phyloP scores from a whole-genome alignment of 2,113 vertebrate species.

The Channa maculata region DNA sequence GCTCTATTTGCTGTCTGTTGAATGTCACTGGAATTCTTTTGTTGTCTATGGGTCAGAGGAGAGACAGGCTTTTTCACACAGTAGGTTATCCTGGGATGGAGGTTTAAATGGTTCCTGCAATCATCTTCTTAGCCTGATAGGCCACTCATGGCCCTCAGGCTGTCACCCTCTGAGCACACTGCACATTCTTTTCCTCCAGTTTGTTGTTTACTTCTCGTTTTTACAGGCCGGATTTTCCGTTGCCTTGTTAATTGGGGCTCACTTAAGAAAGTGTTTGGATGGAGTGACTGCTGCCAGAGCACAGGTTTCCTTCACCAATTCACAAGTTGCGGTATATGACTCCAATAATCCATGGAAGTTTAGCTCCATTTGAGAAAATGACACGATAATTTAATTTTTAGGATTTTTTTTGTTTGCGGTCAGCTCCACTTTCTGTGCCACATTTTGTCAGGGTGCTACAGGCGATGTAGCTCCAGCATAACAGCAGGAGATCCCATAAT shows the following conservation, averaged over 20 bases:
- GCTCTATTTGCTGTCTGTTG: neutral
- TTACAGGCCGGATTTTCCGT: slow-evolving; percentile 57
- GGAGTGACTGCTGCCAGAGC: slow-evolving; percentile 14
- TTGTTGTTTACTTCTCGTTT: slow-evolving; percentile 49
- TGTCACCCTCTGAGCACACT: slow-evolving; percentile 44
- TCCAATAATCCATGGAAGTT: slow-evolving; percentile 25
- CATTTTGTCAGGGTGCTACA: slow-evolving; percentile 26
- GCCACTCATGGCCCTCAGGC: slow-evolving; percentile 27
- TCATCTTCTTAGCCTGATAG: slow-evolving; percentile 40
- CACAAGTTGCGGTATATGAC: neutral
- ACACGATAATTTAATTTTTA: slow-evolving; percentile 41
- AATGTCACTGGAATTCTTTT: neutral
- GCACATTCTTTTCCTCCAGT: slow-evolving; percentile 2
- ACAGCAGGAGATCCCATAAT: slow-evolving; percentile 55
- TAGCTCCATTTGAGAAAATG: slow-evolving; percentile 5
- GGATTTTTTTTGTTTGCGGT: neutral
- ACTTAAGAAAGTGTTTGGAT: slow-evolving; percentile 20
- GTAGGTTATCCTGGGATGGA: slow-evolving; percentile 2
- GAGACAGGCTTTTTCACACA: slow-evolving; percentile 14
- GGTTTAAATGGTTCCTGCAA: slow-evolving; percentile 47
- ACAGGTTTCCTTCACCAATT: slow-evolving; percentile 4
- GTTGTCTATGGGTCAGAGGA: slow-evolving; percentile 26
- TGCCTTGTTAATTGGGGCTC: slow-evolving; percentile 45
- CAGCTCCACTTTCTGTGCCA: neutral
- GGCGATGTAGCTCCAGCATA: slow-evolving; percentile 42